Base-by-base conservation (phyloP, 1,140 invertebrate genomes). In the Nasonia longicornis region DNA sequence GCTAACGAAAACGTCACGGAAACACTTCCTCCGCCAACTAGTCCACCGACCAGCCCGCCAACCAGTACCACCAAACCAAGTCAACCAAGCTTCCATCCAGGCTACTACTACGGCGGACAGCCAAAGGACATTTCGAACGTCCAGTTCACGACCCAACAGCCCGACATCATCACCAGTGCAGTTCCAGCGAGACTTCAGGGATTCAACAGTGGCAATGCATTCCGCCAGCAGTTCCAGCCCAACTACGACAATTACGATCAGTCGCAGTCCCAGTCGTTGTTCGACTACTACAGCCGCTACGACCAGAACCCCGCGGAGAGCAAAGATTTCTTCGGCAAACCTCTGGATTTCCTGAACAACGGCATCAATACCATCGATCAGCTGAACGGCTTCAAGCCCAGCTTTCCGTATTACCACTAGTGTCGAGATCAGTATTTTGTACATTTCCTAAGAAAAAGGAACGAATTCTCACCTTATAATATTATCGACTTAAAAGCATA, bases 61-160 rank as follows among this genome's bases (percentile, higher is more conserved):
- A 6, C 64, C 6, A 35, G 0, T 26, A 58, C 69, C 35, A 83
- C 45, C 29, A 38, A 2, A 78, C 76, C 2, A 58, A 31, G 42
- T 58, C 20, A 69, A 73, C 14, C 45, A 42, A 2, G 4, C 3
- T 29, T 8, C 3, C 52, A 76, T 2, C 26, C 42, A 42, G 45
- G 67, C 14, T 78, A 83, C 38, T 89, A 90, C 71, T 90, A 88
- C 31, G 85, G 84, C n/a, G 89, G 89, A 22, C 83, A 86, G 84
- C 86, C 88, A 2, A 88, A 89, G 75, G 81, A 86, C 16, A n/a
- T 89, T 20, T 71, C 85, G 0, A 70, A 88, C 14, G 10, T 89
- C 0, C 85, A 86, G 11, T 64, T 90, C 0, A 89, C 87, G 1
- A 86, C 85, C 0, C 72, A 20, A 45, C 71, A 35, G 11, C 3